Conservation (phyloP, 1,140 invertebrate species). For the Bombus superbus region DNA sequence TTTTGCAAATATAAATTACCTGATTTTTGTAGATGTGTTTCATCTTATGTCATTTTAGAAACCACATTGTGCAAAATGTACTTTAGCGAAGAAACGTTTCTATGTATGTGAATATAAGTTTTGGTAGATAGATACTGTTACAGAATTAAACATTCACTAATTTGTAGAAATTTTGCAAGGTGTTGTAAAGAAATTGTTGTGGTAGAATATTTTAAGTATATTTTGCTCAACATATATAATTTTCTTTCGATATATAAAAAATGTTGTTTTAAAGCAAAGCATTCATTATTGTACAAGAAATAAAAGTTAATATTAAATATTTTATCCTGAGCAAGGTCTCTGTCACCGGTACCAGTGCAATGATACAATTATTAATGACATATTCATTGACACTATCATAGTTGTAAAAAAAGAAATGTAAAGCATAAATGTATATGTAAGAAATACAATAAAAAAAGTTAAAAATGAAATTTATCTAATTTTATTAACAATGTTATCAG, state of each 20-base stretch:
- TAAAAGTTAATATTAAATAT: background rate
- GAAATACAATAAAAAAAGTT: slow-evolving; percentile 28
- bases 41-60: background rate
- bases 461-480: background rate
- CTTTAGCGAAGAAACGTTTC: background rate
- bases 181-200: background rate
- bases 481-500: background rate
- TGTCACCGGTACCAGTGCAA: background rate
- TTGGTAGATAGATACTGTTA: background rate
- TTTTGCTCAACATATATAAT: background rate
- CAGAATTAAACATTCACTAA: background rate
- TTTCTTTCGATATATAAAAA: background rate
- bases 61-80: background rate
- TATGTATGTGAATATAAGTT: background rate
- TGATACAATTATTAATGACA: background rate
- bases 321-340: background rate
- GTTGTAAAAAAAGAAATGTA: background rate
- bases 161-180: background rate
- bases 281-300: background rate
- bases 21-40: background rate
- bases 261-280: background rate
- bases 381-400: background rate
- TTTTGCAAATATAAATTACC: too few species aligned
- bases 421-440: background rate
- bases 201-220: background rate